Evolutionary conservation across 2,113 vertebrate genomes (phyloP), one percentile per base, ranked within the genome.

Genomic region (Plectropomus leopardus): DNA sequence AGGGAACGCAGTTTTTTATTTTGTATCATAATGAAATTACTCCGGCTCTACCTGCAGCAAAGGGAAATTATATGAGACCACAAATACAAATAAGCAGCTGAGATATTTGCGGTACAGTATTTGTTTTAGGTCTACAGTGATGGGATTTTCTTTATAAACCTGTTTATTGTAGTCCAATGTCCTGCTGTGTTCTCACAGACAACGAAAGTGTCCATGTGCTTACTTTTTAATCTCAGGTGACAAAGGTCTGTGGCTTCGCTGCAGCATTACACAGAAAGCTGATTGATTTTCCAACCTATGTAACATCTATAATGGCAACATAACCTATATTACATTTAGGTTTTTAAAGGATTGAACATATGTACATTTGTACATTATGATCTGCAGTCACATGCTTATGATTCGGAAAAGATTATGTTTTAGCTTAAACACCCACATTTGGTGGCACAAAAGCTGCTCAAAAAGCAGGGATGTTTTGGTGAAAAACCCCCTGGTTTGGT

Each of bases 51-150:
- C 13, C 42, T 13, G 17, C 14, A 24, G 16, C 19, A 5, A 13
- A 76, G 50, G 64, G 9, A 23, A 71, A 75, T 40, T 2, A 83
- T 23, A 44, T 57, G 17, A 72, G 73, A 60, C 42, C 16, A 72
- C 19, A 51, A 32, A 85, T 57, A 34, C 26, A 59, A 66, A 59
- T 11, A 13, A 30, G 21, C 26, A 54, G 30, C 4, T 47, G 40
- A 9, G 17, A 19, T 26, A 4, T 60, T 36, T 23, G 4, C 28
- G 16, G 3, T 32, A 1, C 23, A 7, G 23, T 40, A n/a, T 23
- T 67, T 57, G 50, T 32, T 65, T n/a, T 13, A 48, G 50, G 16
- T n/a, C 26, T 28, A 21, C 24, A 28, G 67, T 54, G 34, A 42
- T 42, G 16, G 34, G 23, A 17, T 55, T 28, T 70, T 55, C 50